Conservation (phyloP, 1,140 invertebrate genomes). For the Trissolcus basalis region DNA sequence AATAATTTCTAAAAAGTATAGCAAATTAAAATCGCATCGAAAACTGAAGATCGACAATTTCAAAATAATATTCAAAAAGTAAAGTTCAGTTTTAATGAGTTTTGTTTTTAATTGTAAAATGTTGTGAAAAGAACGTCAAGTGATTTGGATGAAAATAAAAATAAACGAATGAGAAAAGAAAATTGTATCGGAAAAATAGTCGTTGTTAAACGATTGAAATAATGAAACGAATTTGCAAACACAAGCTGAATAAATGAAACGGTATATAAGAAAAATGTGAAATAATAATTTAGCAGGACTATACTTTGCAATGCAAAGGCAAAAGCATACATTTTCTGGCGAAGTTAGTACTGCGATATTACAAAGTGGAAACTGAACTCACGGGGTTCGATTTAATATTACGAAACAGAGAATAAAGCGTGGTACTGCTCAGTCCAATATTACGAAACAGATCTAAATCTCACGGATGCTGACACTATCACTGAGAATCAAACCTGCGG, state of each 20-base stretch:
- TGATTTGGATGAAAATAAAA: too few relatives aligned
- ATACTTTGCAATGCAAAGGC: constrained; percentile 12
- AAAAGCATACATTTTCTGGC: constrained; percentile 1
- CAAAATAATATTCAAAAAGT: too few relatives aligned
- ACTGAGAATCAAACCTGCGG: constrained; percentile 2
- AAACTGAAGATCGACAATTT: too few relatives aligned
- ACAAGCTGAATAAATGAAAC: too few relatives aligned
- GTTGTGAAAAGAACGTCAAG: too few relatives aligned
- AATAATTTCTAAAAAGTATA: not conserved
- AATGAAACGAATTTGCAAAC: too few relatives aligned
- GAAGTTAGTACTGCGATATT: constrained; percentile 19
- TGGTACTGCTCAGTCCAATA: constrained; percentile 26
- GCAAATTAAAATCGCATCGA: too few relatives aligned
- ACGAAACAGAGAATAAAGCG: constrained; percentile 25
- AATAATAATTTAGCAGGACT: not conserved
- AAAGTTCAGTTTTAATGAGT: too few relatives aligned
- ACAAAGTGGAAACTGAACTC: constrained; percentile 28
- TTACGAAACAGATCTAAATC: constrained; percentile 43
- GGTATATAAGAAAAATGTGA: not conserved
- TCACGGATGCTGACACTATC: constrained; percentile 33
- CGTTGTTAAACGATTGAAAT: too few relatives aligned
- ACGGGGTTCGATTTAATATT: constrained; percentile 35
- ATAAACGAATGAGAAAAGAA: too few relatives aligned
- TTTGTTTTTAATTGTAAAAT: too few relatives aligned
- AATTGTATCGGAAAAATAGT: too few relatives aligned